Base-by-base conservation (phyloP, 2,888 invertebrate species). In the Orchestes rusci region DNA sequence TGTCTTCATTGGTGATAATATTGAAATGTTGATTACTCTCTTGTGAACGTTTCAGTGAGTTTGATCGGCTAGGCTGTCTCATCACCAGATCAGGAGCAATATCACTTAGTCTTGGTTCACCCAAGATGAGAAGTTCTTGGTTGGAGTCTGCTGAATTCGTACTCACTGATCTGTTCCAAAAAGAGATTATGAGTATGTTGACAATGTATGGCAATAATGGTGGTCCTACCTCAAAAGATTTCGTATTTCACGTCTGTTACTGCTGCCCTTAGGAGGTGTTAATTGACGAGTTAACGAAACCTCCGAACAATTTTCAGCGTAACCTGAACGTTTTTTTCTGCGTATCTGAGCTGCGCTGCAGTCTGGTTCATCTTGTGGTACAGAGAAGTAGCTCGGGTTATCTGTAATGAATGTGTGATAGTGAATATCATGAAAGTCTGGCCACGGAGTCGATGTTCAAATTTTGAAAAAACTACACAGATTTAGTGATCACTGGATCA, bases 341-440 rank as follows among this genome's bases (percentile, higher is more conserved):
- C 51, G 40, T 13, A 51, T 12, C 18, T 49, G 49, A 7, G 39
- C 16, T 10, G 28, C 4, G 13, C 38, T 30, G 19, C 43, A 42
- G 20, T 47, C 51, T 3, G 45, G 45, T 20, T 51, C 51, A 17
- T 51, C 51, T 4, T 38, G 35, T 2, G 75, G 73, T 58, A 83
- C 68, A 59, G 82, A 76, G 67, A 85, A 85, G 66, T 85, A 85
- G 51, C 84, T 84, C 33, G 84, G 84, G 68, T 84, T 85, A 70
- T 84, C 84, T 84, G 76, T 55, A 56, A 75, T 72, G 65, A 71
- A 36, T n/a, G n/a, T n/a, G n/a, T n/a, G n/a, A n/a, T n/a, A n/a
- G n/a, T n/a, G n/a, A n/a, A n/a, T n/a, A n/a, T n/a, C n/a, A n/a
- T n/a, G n/a, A n/a, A n/a, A n/a, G n/a, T n/a, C n/a, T n/a, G n/a